phyloP scores from a whole-genome alignment of 2,888 invertebrate species.

The Rambutsinella grinnellia region DNA sequence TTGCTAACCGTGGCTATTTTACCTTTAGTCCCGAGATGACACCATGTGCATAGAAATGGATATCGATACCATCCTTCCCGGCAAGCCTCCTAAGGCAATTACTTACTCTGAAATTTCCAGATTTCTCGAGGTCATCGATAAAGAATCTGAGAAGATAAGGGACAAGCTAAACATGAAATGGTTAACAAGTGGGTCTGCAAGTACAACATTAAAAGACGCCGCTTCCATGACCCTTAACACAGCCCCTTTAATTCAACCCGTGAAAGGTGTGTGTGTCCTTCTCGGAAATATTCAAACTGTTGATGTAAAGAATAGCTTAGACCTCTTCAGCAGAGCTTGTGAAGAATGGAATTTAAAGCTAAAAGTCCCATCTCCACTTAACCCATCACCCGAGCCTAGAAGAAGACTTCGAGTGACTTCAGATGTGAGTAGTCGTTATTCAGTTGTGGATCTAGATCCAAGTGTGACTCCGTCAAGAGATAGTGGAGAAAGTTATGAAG shows the following conservation, averaged over 20 bases:
- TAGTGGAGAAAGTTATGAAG: constrained; percentile 22
- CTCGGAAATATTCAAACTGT: constrained; percentile 91
- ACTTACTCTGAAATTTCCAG: constrained; percentile 78
- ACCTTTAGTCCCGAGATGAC: constrained; percentile 77
- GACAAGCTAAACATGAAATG: constrained; percentile 55
- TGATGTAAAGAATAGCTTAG: constrained; percentile 85
- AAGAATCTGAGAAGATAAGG: constrained; percentile 61
- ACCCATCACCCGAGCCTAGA: constrained; percentile 42
- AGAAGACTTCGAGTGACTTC: constrained; percentile 58
- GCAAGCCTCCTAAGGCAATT: constrained; percentile 80
- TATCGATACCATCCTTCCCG: constrained; percentile 84
- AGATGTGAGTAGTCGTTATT: constrained; percentile 54
- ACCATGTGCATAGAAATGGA: constrained; percentile 80
- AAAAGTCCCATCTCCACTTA: constrained; percentile 41
- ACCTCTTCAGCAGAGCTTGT: constrained; percentile 76
- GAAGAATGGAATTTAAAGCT: constrained; percentile 63
- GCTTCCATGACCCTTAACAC: constrained; percentile 71
- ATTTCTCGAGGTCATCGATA: constrained; percentile 65
- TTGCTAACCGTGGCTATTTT: constrained; percentile 15
- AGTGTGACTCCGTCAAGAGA: not conserved
- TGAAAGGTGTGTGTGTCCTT: constrained; percentile 91
- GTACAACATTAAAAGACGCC: not conserved
- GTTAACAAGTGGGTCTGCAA: not conserved
- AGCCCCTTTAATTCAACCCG: constrained; percentile 86
- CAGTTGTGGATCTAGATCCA: constrained; percentile 63